Conservation (phyloP, 2,888 invertebrate species). For the Cephus runcator region DNA sequence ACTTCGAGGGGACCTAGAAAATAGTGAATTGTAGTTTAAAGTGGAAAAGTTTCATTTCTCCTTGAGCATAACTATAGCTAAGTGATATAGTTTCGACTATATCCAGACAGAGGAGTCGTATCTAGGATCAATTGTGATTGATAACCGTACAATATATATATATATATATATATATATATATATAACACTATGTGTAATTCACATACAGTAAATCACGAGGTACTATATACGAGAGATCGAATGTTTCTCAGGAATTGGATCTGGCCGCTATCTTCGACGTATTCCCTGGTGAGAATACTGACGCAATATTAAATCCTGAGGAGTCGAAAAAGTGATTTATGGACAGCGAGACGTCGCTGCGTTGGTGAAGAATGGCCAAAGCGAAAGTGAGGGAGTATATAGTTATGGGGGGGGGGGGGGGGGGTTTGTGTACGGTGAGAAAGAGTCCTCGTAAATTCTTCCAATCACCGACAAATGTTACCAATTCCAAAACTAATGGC, state of each 20-base stretch:
- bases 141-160: background rate
- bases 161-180: too few relatives aligned
- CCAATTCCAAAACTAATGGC: constrained; percentile 12
- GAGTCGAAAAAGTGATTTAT: constrained; percentile 47
- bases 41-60: background rate
- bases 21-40: background rate
- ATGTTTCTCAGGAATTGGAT: background rate
- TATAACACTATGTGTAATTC: background rate
- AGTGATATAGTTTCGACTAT: background rate
- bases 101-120: background rate
- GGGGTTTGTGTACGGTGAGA: constrained; percentile 19
- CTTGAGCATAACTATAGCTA: background rate
- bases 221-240: background rate
- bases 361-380: constrained; percentile 5
- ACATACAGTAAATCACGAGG: background rate
- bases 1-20: background rate
- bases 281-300: constrained; percentile 14
- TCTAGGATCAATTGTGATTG: background rate
- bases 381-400: constrained; percentile 1
- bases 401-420: too few relatives aligned
- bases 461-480: constrained; percentile 51
- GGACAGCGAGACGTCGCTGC: background rate
- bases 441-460: constrained; percentile 46
- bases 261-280: background rate
- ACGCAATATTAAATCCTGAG: constrained; percentile 47